phyloP scores from a whole-genome alignment of 1,140 invertebrate species.

The Brachionus angularis region DNA sequence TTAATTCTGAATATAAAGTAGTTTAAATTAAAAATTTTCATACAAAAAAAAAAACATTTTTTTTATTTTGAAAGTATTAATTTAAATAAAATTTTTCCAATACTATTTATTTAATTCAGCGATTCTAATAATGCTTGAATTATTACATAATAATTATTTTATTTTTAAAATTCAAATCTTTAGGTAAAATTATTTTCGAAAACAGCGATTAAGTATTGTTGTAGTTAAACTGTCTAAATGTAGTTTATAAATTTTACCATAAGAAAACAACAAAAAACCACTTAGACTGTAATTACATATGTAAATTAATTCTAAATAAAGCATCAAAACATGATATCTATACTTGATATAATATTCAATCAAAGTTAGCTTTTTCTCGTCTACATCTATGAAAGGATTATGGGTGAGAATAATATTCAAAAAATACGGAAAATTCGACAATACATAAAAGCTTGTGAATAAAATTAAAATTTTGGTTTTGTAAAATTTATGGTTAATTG shows the following conservation, averaged over 20 bases:
- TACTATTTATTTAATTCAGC: too few relatives aligned
- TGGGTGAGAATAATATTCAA: neutral
- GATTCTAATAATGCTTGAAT: too few relatives aligned
- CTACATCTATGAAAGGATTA: neutral
- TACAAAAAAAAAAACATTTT: too few relatives aligned
- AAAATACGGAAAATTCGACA: conserved; percentile 32
- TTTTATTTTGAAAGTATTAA: too few relatives aligned
- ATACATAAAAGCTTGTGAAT: conserved; percentile 9
- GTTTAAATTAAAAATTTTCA: too few relatives aligned
- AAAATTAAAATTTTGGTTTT: conserved; percentile 35
- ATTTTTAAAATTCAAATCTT: too few relatives aligned
- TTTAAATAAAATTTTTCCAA: too few relatives aligned
- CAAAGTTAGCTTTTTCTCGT: neutral
- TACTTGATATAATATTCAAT: neutral
- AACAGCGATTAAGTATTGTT: too few relatives aligned
- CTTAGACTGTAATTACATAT: conserved; percentile 7
- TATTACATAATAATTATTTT: too few relatives aligned
- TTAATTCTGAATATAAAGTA: too few relatives aligned
- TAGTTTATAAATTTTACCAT: conserved; percentile 15
- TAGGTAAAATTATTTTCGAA: too few relatives aligned
- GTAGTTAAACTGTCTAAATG: conserved; percentile 7
- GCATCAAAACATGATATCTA: conserved; percentile 7
- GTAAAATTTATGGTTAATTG: conserved; percentile 38
- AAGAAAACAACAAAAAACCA: conserved; percentile 21
- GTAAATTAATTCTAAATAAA: conserved; percentile 15